phyloP scores from a whole-genome alignment of 2,888 invertebrate species.

The Gastracanthus pulcherrimus region DNA sequence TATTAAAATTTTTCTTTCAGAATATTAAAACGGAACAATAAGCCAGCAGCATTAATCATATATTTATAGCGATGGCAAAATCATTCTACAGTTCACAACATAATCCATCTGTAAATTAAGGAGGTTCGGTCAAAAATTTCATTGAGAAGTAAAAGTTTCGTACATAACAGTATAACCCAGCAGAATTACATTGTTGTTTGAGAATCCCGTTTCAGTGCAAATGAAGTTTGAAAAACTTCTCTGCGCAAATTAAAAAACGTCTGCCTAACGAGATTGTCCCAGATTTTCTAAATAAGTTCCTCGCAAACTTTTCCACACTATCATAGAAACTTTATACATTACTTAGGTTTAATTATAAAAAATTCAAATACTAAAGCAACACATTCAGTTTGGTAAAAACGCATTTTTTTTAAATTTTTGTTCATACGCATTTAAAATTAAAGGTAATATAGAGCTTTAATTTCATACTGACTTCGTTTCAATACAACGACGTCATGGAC shows the following conservation, averaged over 20 bases:
- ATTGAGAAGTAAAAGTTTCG: neutral
- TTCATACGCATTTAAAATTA: too few relatives aligned
- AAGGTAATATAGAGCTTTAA: too few relatives aligned
- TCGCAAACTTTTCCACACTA: neutral
- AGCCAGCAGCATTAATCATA: neutral
- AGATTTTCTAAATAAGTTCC: neutral
- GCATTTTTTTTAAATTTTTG: too few relatives aligned
- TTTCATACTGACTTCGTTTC: too few relatives aligned
- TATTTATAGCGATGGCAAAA: neutral
- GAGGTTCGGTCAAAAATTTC: neutral
- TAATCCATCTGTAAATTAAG: neutral
- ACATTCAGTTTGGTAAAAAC: too few relatives aligned
- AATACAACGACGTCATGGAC: too few relatives aligned
- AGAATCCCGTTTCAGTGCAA: neutral
- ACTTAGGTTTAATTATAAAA: too few relatives aligned
- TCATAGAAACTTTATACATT: too few relatives aligned
- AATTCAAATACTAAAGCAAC: too few relatives aligned
- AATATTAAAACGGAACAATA: neutral
- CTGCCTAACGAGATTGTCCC: neutral
- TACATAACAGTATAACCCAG: neutral
- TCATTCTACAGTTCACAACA: neutral
- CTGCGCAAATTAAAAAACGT: neutral
- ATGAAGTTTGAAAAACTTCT: neutral
- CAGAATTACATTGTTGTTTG: too few relatives aligned
- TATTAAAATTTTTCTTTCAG: neutral